phyloP scores from a whole-genome alignment of 64 coral and sea anemone species.

The Pocillopora damicornis region DNA sequence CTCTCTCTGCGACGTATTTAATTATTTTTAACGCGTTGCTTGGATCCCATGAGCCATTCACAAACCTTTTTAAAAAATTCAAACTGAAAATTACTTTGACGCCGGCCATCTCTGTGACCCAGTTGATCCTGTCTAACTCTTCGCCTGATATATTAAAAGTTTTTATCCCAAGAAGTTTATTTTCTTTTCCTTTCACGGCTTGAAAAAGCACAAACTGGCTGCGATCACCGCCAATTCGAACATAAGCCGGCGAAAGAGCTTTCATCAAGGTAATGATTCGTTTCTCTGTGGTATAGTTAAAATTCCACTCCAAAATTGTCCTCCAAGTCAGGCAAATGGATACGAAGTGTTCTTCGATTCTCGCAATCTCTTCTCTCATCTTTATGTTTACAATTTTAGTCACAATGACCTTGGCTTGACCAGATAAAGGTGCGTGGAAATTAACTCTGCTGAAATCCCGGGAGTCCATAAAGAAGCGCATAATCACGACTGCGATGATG shows the following conservation, averaged over 20 bases:
- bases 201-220: slow-evolving; percentile 49
- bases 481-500: too few relatives aligned
- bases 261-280: slow-evolving; percentile 36
- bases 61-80: slow-evolving; percentile 28
- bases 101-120: slow-evolving; percentile 12
- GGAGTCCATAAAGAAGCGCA: too few relatives aligned
- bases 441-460: too few relatives aligned
- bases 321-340: slow-evolving; percentile 6
- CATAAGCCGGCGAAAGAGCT: slow-evolving; percentile 56
- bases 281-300: not conserved
- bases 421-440: too few relatives aligned
- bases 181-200: too few relatives aligned
- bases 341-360: not conserved
- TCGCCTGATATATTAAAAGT: slow-evolving; percentile 28
- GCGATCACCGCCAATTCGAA: slow-evolving; percentile 47
- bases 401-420: too few relatives aligned
- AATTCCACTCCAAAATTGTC: not conserved
- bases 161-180: not conserved
- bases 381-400: too few relatives aligned
- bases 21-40: slow-evolving; percentile 49
- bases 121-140: slow-evolving; percentile 54
- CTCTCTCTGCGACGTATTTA: slow-evolving; percentile 41
- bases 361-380: not conserved
- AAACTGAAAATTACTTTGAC: slow-evolving; percentile 51
- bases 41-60: slow-evolving; percentile 34